Percentiles rank a stretch among this genome's conserved stretches.
phyloP scores from a whole-genome alignment of 2,888 invertebrate genomes.

The Rhamphomyia laevipes region DNA sequence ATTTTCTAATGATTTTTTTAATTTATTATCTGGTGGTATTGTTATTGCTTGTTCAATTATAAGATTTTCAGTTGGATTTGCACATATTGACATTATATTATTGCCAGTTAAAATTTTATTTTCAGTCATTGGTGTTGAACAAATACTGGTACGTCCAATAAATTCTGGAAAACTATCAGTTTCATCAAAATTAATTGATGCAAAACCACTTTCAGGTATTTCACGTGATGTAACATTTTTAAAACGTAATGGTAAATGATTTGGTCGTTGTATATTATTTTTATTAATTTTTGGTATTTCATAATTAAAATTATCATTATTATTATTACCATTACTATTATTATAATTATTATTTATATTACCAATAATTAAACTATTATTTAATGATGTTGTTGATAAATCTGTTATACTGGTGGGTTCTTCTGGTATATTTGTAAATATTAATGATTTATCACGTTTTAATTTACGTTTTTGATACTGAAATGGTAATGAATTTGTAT shows the following conservation, averaged over 20 bases:
- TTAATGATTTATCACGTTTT: conserved; percentile 67
- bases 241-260: conserved; percentile 45
- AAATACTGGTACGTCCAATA: conserved; percentile 60
- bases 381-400: not conserved
- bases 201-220: conserved; percentile 34
- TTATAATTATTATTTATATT: no score
- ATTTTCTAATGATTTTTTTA: conserved; percentile 14
- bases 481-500: conserved; percentile 23
- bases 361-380: no score
- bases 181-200: conserved; percentile 43
- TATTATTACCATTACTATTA: no score
- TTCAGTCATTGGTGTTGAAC: conserved; percentile 68
- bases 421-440: conserved; percentile 75
- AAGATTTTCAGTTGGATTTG: conserved; percentile 42
- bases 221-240: conserved; percentile 36
- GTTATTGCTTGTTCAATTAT: conserved; percentile 7
- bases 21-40: conserved; percentile 2
- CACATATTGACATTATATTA: conserved; percentile 62
- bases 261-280: conserved; percentile 39
- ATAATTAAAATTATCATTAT: conserved; percentile 12
- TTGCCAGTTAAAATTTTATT: conserved; percentile 63
- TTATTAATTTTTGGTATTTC: conserved; percentile 7
- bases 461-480: conserved; percentile 41
- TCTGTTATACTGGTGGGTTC: conserved; percentile 35
- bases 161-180: conserved; percentile 45